Conservation (phyloP, 2,888 invertebrate species). For the Tinea trinotella region DNA sequence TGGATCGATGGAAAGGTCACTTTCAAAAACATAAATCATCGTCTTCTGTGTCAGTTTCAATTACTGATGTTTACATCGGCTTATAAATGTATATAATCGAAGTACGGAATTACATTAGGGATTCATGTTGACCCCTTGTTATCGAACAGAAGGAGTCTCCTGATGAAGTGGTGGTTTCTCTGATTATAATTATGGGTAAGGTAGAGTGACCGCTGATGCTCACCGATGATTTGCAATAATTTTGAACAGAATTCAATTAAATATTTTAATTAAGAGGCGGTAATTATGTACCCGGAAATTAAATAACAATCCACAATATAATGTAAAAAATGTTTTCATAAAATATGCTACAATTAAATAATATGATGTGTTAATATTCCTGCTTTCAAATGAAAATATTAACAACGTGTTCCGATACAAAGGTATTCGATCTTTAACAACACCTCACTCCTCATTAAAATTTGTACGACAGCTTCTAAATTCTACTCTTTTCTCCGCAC, state of each 20-base stretch:
- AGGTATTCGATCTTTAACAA: slow-evolving; percentile 3
- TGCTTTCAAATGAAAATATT: background rate
- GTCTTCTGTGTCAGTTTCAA: slow-evolving; percentile 14
- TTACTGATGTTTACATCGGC: background rate
- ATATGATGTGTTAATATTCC: background rate
- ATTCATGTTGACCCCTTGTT: slow-evolving; percentile 52
- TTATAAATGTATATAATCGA: background rate
- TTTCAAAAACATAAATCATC: slow-evolving; percentile 14
- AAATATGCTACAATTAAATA: too few species aligned
- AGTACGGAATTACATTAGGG: background rate
- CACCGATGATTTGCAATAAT: slow-evolving; percentile 44
- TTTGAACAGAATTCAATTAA: slow-evolving; percentile 23
- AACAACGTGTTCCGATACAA: slow-evolving; percentile 8
- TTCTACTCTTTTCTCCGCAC: slow-evolving; percentile 71
- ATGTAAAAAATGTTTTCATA: too few species aligned
- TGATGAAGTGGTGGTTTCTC: slow-evolving; percentile 56
- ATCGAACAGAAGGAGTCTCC: slow-evolving; percentile 49
- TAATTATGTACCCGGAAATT: too few species aligned
- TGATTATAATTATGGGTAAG: slow-evolving; percentile 57
- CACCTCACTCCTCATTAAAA: slow-evolving; percentile 68
- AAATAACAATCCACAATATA: too few species aligned
- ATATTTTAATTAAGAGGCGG: too few species aligned
- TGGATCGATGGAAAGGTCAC: slow-evolving; percentile 10
- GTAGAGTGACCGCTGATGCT: slow-evolving; percentile 34
- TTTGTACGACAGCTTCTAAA: slow-evolving; percentile 70